Conservation (phyloP, 2,888 invertebrate genomes). For the Pristionchus fissidentatus region DNA sequence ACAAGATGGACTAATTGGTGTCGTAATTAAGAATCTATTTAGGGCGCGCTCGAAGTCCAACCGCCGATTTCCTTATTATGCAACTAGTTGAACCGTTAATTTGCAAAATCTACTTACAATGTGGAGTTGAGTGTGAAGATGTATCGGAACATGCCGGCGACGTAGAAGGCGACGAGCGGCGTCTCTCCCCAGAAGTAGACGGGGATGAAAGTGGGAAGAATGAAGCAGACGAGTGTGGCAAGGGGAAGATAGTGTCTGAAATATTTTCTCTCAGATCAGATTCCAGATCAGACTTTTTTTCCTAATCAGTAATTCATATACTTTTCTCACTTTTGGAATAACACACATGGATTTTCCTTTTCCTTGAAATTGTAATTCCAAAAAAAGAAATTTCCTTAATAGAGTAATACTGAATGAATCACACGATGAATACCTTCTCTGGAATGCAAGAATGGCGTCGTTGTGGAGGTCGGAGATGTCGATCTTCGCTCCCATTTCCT, state of each 20-base stretch:
- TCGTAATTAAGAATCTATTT: too few relatives aligned
- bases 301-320: too few relatives aligned
- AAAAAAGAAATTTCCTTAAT: too few relatives aligned
- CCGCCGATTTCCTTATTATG: not conserved
- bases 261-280: not conserved
- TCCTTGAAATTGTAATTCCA: too few relatives aligned
- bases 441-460: slow-evolving; percentile 87
- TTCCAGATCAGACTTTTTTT: not conserved
- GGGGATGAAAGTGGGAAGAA: slow-evolving; percentile 87
- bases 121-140: slow-evolving; percentile 90
- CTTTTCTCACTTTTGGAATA: too few relatives aligned
- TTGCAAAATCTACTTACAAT: slow-evolving; percentile 78
- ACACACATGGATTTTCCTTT: too few relatives aligned
- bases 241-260: slow-evolving; percentile 83
- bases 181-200: slow-evolving; percentile 87
- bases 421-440: slow-evolving; percentile 84
- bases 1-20: not conserved
- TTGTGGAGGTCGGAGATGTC: slow-evolving; percentile 87
- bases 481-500: slow-evolving; percentile 79
- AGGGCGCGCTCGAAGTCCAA: too few relatives aligned
- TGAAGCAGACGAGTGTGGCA: slow-evolving; percentile 86
- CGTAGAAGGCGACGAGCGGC: slow-evolving; percentile 86
- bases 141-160: slow-evolving; percentile 87
- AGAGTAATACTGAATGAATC: too few relatives aligned
- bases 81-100: too few relatives aligned